Base-by-base conservation (phyloP, 2,888 invertebrate species). In the Trileptium ribeirensis region DNA sequence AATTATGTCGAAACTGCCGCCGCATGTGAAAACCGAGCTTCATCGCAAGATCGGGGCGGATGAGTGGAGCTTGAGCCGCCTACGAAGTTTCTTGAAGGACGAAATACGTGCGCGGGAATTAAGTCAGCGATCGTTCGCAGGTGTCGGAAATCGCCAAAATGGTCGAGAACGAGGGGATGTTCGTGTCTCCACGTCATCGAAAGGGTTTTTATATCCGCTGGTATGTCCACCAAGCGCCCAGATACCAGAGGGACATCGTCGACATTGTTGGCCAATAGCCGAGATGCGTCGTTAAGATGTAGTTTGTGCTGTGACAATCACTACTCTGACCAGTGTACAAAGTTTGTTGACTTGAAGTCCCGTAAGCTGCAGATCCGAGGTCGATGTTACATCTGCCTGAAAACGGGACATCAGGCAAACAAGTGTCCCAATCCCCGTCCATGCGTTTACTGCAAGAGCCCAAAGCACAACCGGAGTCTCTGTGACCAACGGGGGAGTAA, bases 371-470 rank as follows among this genome's bases (percentile, higher is more conserved):
- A 24, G 8, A 51, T 51, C 51, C 8, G 51, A 8, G 24, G 24
- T 51, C 8, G 8, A 8, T 75, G 77, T n/a, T 75, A 37, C 77
- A 8, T n/a, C 36, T 75, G 77, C n/a, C 77, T 75, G 2, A 39
- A n/a, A 24, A 34, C n/a, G 29, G 77, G 77, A 8, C 77, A 75
- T 38, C 15, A n/a, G 37, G 34, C n/a, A 8, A 75, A 38, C 24
- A n/a, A 75, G 3, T 75, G 77, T 75, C 77, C 34, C 36, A 34
- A n/a, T 8, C 8, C n/a, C n/a, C 36, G 39, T n/a, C 34, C 37
- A 24, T 75, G 77, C 37, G 24, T 75, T 39, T 75, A 75, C 38
- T 75, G 77, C 77, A 75, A 75, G 37, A 51, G 24, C 8, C 24
- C 51, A 24, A 51, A 8, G 24, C 51, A 51, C 24, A 8, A 51